Evolutionary conservation across 1,140 invertebrate genomes (phyloP).

Genomic region (Diprion similis): DNA sequence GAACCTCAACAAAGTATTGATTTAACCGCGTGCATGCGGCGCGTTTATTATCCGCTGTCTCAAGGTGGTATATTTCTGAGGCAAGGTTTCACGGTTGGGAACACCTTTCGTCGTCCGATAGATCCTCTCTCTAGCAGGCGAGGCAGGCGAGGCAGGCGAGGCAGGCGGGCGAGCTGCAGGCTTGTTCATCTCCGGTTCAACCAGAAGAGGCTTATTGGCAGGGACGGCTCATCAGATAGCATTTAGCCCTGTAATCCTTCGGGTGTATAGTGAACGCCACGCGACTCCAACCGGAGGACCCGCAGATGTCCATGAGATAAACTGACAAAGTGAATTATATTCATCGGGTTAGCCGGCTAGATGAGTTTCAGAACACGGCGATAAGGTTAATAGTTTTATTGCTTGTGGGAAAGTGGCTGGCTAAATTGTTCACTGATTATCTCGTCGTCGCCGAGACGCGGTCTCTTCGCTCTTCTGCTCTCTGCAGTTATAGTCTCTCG

Average conservation of each 20-base stretch:
- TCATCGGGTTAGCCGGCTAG: constrained; percentile 47
- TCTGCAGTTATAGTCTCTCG: too few relatives aligned
- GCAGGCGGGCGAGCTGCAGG: not conserved
- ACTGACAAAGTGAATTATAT: constrained; percentile 50
- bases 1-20: too few relatives aligned
- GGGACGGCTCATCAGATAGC: constrained; percentile 55
- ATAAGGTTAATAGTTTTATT: constrained; percentile 62
- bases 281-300: constrained; percentile 53
- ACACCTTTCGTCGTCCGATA: too few relatives aligned
- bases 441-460: not conserved
- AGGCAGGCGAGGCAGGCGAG: not conserved
- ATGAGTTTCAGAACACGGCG: constrained; percentile 42
- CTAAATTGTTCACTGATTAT: not conserved
- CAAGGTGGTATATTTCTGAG: too few relatives aligned
- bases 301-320: constrained; percentile 54
- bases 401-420: constrained; percentile 53
- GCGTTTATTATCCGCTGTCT: too few relatives aligned
- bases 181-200: not conserved
- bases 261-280: constrained; percentile 43
- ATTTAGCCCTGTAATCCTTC: constrained; percentile 41
- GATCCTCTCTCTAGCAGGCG: too few relatives aligned
- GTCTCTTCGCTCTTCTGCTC: too few relatives aligned
- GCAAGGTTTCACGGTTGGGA: too few relatives aligned
- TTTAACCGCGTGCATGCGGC: too few relatives aligned
- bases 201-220: constrained; percentile 34